Base-by-base conservation (phyloP, 2,113 vertebrate genomes). In the Gambusia affinis region DNA sequence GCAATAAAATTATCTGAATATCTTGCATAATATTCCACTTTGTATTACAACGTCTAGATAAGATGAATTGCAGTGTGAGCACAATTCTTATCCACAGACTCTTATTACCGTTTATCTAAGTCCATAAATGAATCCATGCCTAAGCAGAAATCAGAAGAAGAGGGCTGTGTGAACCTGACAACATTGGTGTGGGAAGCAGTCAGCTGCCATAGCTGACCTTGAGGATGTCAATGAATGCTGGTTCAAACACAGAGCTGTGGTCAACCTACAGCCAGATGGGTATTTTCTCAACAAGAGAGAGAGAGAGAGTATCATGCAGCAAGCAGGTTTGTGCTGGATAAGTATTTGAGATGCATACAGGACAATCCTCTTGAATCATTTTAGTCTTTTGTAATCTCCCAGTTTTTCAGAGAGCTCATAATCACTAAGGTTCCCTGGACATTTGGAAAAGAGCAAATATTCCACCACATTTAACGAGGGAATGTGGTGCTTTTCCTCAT, bases 131-230 rank as follows among this genome's bases (percentile, higher is more conserved):
- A 57, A 57, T 57, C 22, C 27, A 68, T 19, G 77, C 29, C 8
- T 30, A 63, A 15, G 22, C 33, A 28, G 2, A 60, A 24, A 60
- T 30, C 31, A 24, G n/a, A 22, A 62, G 27, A 73, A 62, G 24
- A 68, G 57, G 8, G 64, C 8, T 61, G 42, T 39, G 22, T 28
- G 64, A 33, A n/a, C 29, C 14, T 42, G 39, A 28, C 44, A 4
- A 42, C 31, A 8, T 30, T 11, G 31, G 15, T 79, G 82, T 93
- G 92, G 60, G 92, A 93, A 90, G 57, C 72, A 29, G 63, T 64
- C 92, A 92, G 81, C 82, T 93, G 92, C 42, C 12, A 10, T 24
- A 8, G 2, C n/a, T 72, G 83, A 87, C 90, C 92, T 90, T 90
- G 85, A 64, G 65, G 61, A 4, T 64, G 63, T 86, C 74, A 73